Evolutionary conservation across 1,140 invertebrate genomes (phyloP), one percentile per base, ranked within the genome.

Genomic region (Nephila pilipes): DNA sequence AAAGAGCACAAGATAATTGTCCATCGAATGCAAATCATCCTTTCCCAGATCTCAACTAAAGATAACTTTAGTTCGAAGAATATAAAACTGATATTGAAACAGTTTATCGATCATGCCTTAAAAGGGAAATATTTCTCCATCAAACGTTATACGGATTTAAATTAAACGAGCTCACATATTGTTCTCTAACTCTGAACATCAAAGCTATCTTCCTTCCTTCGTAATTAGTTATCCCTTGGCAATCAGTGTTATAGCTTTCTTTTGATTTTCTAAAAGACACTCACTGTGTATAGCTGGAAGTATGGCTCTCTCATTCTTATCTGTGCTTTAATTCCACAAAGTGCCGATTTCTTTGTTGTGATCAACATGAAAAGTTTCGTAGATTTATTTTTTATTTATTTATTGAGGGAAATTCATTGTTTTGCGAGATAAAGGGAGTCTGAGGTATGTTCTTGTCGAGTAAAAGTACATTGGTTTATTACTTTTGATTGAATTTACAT

Each of bases 161-260:
- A 87, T 87, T 87, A 87, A 87, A 87, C 85, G 57, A 20, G 85
- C 85, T 32, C 2, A 29, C 32, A 36, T 87, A 87, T 87, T 87
- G 85, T 87, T 87, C 57, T 16, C 36, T 32, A 65, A 8, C 63
- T 0, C n/a, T 12, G 22, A 32, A 87, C 85, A 87, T 87, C 85
- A 87, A 87, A 87, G 85, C 85, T 87, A 87, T 85, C 83, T 60
- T 60, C 25, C 6, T 32, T 60, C 32, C 36, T 54, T 20, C 57
- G 55, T 87, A 87, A 87, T 87, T 87, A 87, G 57, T 87, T 87
- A 87, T 87, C 85, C 85, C 12, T 60, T 60, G 58, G 57, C 85
- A 87, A 87, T 87, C 85, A 87, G 57, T 63, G 85, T 87, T 87
- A 36, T 10, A 32, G 85, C 85, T 87, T 87, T 87, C 85, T 87